Percentiles rank a stretch among this genome's conserved stretches.
These are phyloP conservation scores for Heliangelus exortis DNA, from an alignment of 2,797 vertebrate species.

Conservation along the genomic window DNA sequence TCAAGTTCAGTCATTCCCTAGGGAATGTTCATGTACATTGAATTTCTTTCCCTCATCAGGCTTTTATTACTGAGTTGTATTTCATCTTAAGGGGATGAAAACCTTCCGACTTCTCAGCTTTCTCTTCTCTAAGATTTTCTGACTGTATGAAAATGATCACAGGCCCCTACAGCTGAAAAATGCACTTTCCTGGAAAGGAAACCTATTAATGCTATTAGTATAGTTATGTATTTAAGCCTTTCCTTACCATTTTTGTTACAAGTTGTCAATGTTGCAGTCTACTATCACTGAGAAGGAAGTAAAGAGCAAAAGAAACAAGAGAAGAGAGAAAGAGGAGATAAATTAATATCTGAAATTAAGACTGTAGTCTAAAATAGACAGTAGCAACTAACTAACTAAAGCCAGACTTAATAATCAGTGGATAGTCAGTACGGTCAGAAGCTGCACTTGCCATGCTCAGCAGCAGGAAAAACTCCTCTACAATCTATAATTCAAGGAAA, in stretches of 20 bases:
- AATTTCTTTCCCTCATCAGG: background rate
- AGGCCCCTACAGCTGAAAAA: background rate
- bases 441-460: background rate
- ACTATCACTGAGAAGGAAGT: background rate
- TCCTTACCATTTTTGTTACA: background rate
- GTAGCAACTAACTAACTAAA: background rate
- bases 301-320: background rate
- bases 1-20: background rate
- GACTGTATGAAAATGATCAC: background rate
- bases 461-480: background rate
- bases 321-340: background rate
- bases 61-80: background rate
- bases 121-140: background rate
- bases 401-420: background rate
- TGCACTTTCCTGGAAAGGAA: background rate
- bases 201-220: background rate
- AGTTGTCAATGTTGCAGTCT: background rate
- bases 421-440: background rate
- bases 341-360: background rate
- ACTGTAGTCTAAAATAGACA: background rate
- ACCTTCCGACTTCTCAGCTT: background rate
- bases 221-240: background rate
- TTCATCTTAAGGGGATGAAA: background rate
- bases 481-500: background rate
- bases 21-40: background rate